Conservation (phyloP, 2,113 vertebrate genomes). For the Barbus barbus region DNA sequence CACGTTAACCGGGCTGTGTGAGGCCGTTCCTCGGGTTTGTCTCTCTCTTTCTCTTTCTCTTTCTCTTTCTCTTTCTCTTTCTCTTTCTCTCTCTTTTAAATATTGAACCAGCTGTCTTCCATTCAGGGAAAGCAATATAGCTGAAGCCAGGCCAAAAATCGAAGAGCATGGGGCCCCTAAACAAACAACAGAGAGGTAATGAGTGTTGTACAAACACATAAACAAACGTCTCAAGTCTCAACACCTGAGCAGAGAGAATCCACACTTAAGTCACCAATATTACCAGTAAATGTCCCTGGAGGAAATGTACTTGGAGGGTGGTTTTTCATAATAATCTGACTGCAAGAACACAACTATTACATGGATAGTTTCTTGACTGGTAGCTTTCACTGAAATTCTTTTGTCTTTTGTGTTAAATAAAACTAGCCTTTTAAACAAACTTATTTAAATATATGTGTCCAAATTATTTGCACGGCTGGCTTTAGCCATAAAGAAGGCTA, state of each 20-base stretch:
- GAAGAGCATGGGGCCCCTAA: slow-evolving; percentile 72
- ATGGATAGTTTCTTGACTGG: not conserved
- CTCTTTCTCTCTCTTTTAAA: slow-evolving; percentile 64
- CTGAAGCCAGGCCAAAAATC: slow-evolving; percentile 76
- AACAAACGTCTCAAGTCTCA: slow-evolving; percentile 70
- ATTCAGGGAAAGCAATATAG: slow-evolving; percentile 79
- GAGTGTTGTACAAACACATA: slow-evolving; percentile 80
- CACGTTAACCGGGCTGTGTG: slow-evolving; percentile 90
- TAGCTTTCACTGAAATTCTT: slow-evolving; percentile 40
- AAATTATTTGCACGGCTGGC: no score
- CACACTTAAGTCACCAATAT: slow-evolving; percentile 66
- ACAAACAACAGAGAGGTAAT: slow-evolving; percentile 81
- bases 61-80: slow-evolving; percentile 62
- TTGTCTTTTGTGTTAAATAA: not conserved
- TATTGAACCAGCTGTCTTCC: slow-evolving; percentile 98
- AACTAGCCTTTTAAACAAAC: not conserved
- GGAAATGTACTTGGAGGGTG: not conserved
- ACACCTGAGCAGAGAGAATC: slow-evolving; percentile 69
- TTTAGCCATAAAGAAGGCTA: not conserved
- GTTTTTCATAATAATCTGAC: slow-evolving; percentile 15
- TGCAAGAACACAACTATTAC: not conserved
- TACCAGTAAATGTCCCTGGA: slow-evolving; percentile 43
- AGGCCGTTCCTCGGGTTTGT: slow-evolving; percentile 63
- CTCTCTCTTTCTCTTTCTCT: slow-evolving; percentile 54
- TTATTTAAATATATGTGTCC: not conserved